Evolutionary conservation across 2,888 invertebrate species (phyloP).

Genomic region (Lycophotia porphyrea): DNA sequence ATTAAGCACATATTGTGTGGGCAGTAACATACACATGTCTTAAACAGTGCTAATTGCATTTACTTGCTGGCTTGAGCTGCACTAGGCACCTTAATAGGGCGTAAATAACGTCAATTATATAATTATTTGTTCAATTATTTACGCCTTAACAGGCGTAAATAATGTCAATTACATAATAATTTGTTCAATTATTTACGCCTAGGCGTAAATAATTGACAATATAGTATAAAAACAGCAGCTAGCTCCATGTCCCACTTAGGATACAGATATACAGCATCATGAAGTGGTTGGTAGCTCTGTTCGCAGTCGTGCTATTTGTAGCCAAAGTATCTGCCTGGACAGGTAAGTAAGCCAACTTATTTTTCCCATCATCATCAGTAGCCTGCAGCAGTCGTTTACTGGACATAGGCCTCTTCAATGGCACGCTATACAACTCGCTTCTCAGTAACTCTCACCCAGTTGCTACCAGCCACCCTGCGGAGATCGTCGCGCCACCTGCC

Average conservation of each 20-base stretch:
- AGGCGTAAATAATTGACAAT: neutral
- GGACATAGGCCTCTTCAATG: neutral
- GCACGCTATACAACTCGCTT: neutral
- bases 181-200: no score
- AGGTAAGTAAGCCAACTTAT: neutral
- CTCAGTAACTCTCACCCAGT: neutral
- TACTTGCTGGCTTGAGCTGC: no score
- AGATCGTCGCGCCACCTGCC: no score
- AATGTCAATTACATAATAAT: no score
- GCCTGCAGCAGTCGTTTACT: neutral
- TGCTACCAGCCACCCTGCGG: no score
- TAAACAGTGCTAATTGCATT: no score
- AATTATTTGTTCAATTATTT: no score
- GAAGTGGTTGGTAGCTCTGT: neutral
- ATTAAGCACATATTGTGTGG: no score
- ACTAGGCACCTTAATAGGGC: no score
- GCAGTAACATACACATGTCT: no score
- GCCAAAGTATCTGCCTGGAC: neutral
- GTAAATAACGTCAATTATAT: no score
- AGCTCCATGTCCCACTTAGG: neutral
- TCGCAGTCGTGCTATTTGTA: neutral
- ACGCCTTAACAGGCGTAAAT: no score
- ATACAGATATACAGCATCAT: neutral
- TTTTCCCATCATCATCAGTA: neutral
- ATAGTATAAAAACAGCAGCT: neutral